Evolutionary conservation across 2,888 invertebrate genomes (phyloP).

Genomic region (Eurytoma californica): DNA sequence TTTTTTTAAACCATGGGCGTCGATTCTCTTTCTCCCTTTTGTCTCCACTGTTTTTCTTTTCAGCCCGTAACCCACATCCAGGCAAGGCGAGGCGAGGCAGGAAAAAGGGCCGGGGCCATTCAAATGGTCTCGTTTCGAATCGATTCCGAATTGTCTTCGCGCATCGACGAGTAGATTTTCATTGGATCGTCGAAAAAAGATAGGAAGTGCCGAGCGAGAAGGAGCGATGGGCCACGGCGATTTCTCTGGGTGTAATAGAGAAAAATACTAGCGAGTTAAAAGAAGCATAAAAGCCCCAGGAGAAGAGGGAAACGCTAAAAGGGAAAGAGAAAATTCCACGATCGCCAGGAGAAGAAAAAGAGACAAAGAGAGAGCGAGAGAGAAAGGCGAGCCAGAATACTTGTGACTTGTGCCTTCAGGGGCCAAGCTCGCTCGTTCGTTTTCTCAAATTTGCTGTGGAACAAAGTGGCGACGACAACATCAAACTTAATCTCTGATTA

Average conservation of each 20-base stretch:
- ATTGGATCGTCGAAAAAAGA: constrained; percentile 40
- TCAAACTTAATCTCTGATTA: constrained; percentile 2
- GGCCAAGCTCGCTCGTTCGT: not conserved
- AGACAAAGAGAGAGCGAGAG: constrained; percentile 19
- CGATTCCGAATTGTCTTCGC: constrained; percentile 70
- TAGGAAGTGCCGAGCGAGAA: constrained; percentile 48
- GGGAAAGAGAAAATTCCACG: constrained; percentile 15
- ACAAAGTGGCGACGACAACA: not conserved
- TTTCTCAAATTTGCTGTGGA: constrained; percentile 4
- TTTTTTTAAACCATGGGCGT: not conserved
- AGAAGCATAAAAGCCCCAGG: constrained; percentile 51
- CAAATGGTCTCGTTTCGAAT: constrained; percentile 70
- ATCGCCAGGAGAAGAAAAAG: not conserved
- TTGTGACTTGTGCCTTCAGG: constrained; percentile 11
- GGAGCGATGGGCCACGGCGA: constrained; percentile 42
- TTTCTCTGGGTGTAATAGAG: constrained; percentile 58
- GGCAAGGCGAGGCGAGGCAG: not conserved
- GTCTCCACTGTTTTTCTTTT: constrained; percentile 37
- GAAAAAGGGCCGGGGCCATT: constrained; percentile 58
- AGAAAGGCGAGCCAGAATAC: too few relatives aligned
- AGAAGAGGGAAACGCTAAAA: constrained; percentile 5
- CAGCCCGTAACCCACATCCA: constrained; percentile 19
- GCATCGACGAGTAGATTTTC: constrained; percentile 63
- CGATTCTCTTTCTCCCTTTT: constrained; percentile 16
- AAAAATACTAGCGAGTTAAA: constrained; percentile 52